phyloP scores from a whole-genome alignment of 2,888 invertebrate species.

The Kryphioiulus occultus region DNA sequence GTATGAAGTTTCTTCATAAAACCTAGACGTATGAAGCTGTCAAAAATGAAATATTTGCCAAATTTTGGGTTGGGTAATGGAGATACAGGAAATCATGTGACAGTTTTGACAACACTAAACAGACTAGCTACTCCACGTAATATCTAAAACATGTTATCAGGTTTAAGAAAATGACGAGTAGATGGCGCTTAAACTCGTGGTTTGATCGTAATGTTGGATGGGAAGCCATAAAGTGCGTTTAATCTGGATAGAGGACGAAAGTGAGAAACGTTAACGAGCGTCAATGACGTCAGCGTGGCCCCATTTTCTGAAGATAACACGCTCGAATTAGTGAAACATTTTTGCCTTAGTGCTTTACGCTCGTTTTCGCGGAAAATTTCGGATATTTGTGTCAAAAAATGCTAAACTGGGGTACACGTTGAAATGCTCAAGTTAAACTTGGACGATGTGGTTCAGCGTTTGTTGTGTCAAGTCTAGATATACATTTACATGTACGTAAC shows the following conservation, averaged over 20 bases:
- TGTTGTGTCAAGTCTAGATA: neutral
- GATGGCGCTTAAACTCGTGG: neutral
- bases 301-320: neutral
- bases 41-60: no score
- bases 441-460: neutral
- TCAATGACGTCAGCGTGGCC: neutral
- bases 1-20: no score
- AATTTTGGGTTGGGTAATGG: no score
- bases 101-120: no score
- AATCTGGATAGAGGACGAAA: neutral
- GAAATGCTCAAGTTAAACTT: neutral
- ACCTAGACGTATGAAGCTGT: no score
- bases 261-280: neutral
- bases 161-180: neutral
- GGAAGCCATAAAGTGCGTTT: neutral
- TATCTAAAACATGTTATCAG: no score
- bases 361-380: neutral
- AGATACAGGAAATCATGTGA: no score
- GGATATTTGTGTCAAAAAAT: neutral
- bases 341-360: neutral
- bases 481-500: no score
- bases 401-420: neutral
- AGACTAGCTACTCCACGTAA: no score
- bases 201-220: neutral
- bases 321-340: conserved; percentile 1